A percentile compares a stretch with the other conserved stretches of the same genome.
Evolutionary conservation across 2,888 invertebrate genomes (phyloP).

Genomic region (Alentia gelatinosa): DNA sequence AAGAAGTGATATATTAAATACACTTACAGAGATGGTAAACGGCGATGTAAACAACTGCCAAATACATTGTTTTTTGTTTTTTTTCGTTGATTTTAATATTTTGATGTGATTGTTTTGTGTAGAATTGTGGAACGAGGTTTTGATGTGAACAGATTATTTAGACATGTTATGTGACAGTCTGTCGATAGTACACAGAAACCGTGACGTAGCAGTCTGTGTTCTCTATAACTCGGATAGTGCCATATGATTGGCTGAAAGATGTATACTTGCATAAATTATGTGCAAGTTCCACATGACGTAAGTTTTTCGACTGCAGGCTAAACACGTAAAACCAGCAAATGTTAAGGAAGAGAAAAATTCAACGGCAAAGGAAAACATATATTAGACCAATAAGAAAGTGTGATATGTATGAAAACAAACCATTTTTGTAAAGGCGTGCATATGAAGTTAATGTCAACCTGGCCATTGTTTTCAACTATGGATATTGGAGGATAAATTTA

Average conservation of each 20-base stretch:
- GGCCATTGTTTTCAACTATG: neutral
- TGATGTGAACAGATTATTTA: constrained; percentile 33
- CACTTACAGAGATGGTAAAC: neutral
- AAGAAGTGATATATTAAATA: neutral
- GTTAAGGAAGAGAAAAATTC: neutral
- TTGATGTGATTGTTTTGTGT: constrained; percentile 14
- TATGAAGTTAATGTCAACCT: neutral
- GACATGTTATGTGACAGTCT: constrained; percentile 2
- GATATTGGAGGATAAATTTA: neutral
- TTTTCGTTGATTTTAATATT: neutral
- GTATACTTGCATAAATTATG: neutral
- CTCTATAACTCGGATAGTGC: neutral
- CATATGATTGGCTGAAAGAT: constrained; percentile 13
- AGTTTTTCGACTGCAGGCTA: neutral
- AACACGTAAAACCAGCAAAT: neutral
- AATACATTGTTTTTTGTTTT: neutral
- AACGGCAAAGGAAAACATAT: neutral
- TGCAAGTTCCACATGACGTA: neutral
- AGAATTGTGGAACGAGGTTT: constrained; percentile 28
- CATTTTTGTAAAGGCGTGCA: neutral
- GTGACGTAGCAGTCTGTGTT: neutral
- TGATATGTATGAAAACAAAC: constrained; percentile 34
- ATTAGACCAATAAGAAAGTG: constrained; percentile 27
- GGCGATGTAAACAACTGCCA: neutral
- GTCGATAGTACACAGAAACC: neutral